Percentiles rank a stretch among this genome's conserved stretches.
Evolutionary conservation across 2,797 vertebrate genomes (phyloP).

Genomic region (Acipenser ruthenus): DNA sequence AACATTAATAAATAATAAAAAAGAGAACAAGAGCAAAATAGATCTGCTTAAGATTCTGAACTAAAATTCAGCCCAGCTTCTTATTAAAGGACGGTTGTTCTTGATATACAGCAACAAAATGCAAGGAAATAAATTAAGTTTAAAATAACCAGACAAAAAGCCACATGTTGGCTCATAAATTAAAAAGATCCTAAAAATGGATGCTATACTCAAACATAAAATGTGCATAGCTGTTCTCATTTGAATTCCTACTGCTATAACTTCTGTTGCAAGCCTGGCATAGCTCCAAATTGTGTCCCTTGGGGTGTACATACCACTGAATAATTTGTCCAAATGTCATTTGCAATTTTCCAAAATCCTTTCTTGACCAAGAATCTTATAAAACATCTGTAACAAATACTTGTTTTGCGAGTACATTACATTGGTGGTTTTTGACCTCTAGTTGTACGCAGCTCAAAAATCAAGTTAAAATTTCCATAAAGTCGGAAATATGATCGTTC

Average conservation of each 20-base stretch:
- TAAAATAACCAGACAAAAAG: too few relatives aligned
- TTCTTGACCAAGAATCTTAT: constrained; percentile 52
- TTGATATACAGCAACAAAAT: too few relatives aligned
- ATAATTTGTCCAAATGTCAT: constrained; percentile 82
- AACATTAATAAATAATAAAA: too few relatives aligned
- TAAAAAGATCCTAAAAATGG: too few relatives aligned
- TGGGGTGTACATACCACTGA: constrained; percentile 56
- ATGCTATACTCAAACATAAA: too few relatives aligned
- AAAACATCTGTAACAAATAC: constrained; percentile 78
- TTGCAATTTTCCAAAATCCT: constrained; percentile 65
- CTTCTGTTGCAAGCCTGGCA: constrained; percentile 57
- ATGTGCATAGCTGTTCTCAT: constrained; percentile 35
- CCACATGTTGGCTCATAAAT: too few relatives aligned
- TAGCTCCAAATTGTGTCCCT: constrained; percentile 62
- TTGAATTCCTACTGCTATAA: constrained; percentile 58
- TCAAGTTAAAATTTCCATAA: constrained; percentile 59
- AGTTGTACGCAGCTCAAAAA: constrained; percentile 59
- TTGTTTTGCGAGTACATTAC: constrained; percentile 65
- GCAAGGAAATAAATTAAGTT: too few relatives aligned
- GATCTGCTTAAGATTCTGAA: too few relatives aligned
- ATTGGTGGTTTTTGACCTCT: constrained; percentile 59
- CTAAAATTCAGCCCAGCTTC: too few relatives aligned
- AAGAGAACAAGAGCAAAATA: too few relatives aligned
- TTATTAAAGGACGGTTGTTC: too few relatives aligned
- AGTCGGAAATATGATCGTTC: constrained; percentile 67